Evolutionary conservation across 2,888 invertebrate genomes (phyloP), one percentile per base, ranked within the genome.

Genomic region (Choristoneura rosaceana): DNA sequence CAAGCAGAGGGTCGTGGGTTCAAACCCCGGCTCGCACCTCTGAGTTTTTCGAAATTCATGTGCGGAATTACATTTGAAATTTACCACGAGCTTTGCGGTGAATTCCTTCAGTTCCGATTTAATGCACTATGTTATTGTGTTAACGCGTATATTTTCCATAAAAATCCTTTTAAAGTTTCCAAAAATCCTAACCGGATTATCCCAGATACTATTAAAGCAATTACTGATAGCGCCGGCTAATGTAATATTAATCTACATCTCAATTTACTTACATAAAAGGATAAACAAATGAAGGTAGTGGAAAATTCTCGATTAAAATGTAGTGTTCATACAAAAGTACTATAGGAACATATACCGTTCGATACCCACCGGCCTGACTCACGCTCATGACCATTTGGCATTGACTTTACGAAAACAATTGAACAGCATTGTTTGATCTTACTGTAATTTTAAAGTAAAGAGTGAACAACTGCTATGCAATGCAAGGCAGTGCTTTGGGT

Each of bases 301-400:
- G 64, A 64, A 50, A 64, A 64, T 64, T 64, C 47, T 47, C 12
- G 34, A 38, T 38, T 38, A 38, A 64, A 47, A 33, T 63, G 14
- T 15, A 61, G 9, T 17, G 55, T 58, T 45, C 1, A 4, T n/a
- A 14, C 14, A 12, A 43, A 61, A 17, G n/a, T 10, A 15, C 15
- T 4, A 4, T 43, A 9, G 38, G 25, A 10, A 45, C 61, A 45
- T 7, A 15, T 47, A 47, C 47, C 4, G 33, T 34, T 7, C 43
- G 34, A 14, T 45, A 25, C 15, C 33, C 7, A 62, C 25, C 8
- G 7, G 3, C 5, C 61, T 61, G 61, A 61, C 33, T 45, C 45
- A 62, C 47, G 25, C 3, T 5, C 45, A 43, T 38, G n/a, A 61
- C n/a, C n/a, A 34, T 61, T 61, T 12, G 25, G 55, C 25, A 55